Percentiles rank a stretch among this genome's conserved stretches.
phyloP scores from a whole-genome alignment of 2,797 vertebrate genomes.

The Myotis vivesi region DNA sequence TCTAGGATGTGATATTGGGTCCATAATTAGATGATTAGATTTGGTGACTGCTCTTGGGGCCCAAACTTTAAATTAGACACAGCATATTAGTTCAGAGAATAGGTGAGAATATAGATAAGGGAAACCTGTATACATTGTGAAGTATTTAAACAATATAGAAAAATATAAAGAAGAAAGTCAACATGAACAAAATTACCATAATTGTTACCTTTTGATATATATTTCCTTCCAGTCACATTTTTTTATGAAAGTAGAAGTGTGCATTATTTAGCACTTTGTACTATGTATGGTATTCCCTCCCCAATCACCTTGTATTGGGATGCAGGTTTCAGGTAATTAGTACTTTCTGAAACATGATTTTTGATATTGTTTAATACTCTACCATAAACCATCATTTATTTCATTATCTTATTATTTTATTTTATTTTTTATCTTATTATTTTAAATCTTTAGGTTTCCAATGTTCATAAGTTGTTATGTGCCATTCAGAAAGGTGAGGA shows the following conservation, averaged over 20 bases:
- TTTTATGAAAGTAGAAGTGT: background rate
- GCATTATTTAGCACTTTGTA: background rate
- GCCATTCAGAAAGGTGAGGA: background rate
- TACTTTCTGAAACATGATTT: conserved; percentile 19
- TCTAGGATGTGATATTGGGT: background rate
- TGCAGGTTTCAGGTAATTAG: background rate
- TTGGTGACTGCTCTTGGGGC: background rate
- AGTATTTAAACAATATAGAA: conserved; percentile 28
- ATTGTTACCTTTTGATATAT: background rate
- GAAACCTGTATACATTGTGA: background rate
- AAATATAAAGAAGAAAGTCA: background rate
- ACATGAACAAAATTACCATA: background rate
- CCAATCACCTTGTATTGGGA: background rate
- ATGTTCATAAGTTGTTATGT: background rate
- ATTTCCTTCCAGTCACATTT: background rate
- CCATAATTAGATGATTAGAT: conserved; percentile 18
- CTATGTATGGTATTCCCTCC: background rate
- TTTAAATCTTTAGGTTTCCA: background rate
- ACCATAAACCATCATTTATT: background rate
- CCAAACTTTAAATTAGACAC: conserved; percentile 42
- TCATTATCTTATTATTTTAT: background rate
- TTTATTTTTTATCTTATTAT: background rate
- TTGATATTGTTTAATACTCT: conserved; percentile 3
- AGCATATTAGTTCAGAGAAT: background rate
- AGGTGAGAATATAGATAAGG: conserved; percentile 33